These are phyloP conservation scores for Alaudala cheleensis DNA, from an alignment of 2,113 vertebrate genomes.

Conservation along the genomic window DNA sequence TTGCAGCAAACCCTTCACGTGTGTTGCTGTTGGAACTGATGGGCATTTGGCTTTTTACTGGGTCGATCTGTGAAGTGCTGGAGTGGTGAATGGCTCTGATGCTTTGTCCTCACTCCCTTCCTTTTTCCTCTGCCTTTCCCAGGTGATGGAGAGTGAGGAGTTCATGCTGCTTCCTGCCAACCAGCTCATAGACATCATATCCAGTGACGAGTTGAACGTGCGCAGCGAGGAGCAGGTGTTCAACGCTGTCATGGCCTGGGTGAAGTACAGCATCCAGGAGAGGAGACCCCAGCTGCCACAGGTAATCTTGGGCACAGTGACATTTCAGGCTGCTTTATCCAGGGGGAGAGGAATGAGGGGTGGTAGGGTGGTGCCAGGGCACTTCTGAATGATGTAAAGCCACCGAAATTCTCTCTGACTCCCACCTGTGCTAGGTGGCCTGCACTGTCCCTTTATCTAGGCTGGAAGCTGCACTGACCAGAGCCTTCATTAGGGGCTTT, in stretches of 20 bases:
- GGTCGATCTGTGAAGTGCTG: background rate
- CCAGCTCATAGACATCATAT: conserved; percentile 98
- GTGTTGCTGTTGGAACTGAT: background rate
- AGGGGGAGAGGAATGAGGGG: background rate
- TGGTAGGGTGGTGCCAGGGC: background rate
- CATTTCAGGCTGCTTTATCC: background rate
- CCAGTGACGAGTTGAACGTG: conserved; percentile 96
- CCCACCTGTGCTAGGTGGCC: background rate
- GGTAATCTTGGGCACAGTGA: conserved; percentile 68
- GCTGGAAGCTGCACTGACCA: background rate
- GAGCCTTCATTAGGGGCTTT: background rate
- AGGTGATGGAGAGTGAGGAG: conserved; percentile 99
- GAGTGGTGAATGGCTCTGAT: background rate
- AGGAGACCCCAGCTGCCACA: conserved; percentile 93
- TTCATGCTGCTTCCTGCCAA: conserved; percentile 98
- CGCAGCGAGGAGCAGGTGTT: conserved; percentile 98
- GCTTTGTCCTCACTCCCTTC: background rate
- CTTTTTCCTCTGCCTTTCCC: background rate
- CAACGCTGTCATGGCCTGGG: conserved; percentile 98
- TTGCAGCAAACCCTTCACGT: background rate
- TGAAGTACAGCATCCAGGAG: conserved; percentile 98
- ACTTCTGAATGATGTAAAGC: background rate
- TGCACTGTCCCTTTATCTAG: background rate
- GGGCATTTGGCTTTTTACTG: background rate
- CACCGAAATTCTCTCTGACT: background rate